phyloP scores from a whole-genome alignment of 2,797 vertebrate species.

The Caiman crocodilus region DNA sequence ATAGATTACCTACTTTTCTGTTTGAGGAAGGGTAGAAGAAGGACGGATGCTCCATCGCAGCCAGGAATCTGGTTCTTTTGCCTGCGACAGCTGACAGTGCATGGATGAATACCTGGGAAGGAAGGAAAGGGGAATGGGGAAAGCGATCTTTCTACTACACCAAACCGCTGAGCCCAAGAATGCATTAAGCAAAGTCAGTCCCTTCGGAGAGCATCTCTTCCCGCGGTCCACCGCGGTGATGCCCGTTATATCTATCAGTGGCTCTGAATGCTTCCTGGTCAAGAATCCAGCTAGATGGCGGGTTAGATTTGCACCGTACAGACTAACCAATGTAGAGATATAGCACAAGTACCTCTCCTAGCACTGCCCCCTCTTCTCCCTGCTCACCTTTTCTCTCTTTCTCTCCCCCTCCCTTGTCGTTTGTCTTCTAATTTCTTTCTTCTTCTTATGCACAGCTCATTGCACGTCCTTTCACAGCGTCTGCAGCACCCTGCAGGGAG shows the following conservation, averaged over 20 bases:
- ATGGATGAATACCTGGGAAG: neutral
- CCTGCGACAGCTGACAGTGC: neutral
- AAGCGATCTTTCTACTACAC: neutral
- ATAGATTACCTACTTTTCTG: neutral
- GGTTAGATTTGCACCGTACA: no score
- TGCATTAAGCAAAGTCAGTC: neutral
- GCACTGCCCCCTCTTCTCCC: no score
- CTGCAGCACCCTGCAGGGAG: no score
- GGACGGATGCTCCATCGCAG: neutral
- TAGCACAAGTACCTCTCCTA: no score
- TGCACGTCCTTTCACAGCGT: no score
- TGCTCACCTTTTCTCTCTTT: no score
- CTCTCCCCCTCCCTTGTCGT: no score
- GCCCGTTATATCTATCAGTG: neutral
- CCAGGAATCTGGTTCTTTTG: neutral
- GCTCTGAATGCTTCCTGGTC: neutral
- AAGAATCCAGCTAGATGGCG: no score
- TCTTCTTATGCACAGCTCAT: no score
- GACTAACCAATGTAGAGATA: no score
- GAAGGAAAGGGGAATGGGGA: neutral
- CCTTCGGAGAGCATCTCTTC: neutral
- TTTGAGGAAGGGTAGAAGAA: neutral
- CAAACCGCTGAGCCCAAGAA: neutral
- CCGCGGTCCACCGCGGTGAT: neutral
- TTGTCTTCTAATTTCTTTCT: no score